Percentiles rank a stretch among this genome's conserved stretches.
These are phyloP conservation scores for Hartigia nigra DNA, from an alignment of 2,888 invertebrate genomes.

Conservation along the genomic window DNA sequence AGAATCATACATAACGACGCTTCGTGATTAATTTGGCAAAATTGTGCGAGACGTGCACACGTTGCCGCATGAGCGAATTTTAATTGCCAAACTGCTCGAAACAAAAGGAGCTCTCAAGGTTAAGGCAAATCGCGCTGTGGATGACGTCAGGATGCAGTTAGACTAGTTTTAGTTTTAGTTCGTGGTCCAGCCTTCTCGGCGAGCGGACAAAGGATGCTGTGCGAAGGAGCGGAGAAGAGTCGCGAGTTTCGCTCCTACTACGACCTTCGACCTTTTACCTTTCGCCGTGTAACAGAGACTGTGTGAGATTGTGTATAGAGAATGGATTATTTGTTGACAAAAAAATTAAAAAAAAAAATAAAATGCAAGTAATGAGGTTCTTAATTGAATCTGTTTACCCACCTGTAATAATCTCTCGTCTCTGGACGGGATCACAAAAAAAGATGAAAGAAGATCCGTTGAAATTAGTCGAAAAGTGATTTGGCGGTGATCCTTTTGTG, in stretches of 20 bases:
- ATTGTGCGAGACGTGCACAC: neutral
- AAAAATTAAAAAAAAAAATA: too few species aligned
- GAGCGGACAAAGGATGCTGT: slow-evolving; percentile 55
- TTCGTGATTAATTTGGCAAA: neutral
- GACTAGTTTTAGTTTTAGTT: slow-evolving; percentile 63
- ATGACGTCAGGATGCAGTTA: slow-evolving; percentile 64
- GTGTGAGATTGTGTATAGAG: neutral
- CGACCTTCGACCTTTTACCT: neutral
- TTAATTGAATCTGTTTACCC: neutral
- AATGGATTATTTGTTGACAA: neutral
- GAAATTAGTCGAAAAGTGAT: neutral
- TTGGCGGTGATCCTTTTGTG: neutral
- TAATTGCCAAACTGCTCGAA: slow-evolving; percentile 42
- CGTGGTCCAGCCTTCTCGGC: slow-evolving; percentile 44
- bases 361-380: neutral
- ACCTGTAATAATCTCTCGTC: neutral
- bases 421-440: neutral
- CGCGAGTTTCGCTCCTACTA: neutral
- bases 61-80: slow-evolving; percentile 37
- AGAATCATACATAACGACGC: neutral
- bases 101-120: slow-evolving; percentile 54
- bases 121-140: slow-evolving; percentile 57
- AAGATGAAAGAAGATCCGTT: neutral
- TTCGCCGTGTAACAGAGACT: neutral
- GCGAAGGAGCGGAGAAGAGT: slow-evolving; percentile 21